Conservation (phyloP, 2,888 invertebrate species). For the Endomychus coccineus region DNA sequence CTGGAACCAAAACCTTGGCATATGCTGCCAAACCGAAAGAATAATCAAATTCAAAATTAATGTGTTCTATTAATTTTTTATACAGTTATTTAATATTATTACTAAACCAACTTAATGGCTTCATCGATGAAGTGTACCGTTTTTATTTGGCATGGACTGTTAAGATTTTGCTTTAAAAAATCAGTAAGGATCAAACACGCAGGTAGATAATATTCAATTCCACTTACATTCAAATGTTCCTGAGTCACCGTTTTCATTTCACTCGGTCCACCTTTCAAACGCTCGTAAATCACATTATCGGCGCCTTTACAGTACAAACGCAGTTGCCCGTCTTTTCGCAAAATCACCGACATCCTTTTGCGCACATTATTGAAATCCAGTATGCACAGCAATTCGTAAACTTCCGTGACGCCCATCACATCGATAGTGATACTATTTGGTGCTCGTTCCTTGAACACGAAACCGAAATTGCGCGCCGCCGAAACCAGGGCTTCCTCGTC, state of each 20-base stretch:
- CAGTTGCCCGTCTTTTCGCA: constrained; percentile 73
- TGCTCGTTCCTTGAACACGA: constrained; percentile 90
- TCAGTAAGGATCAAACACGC: no score
- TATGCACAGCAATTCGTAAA: constrained; percentile 94
- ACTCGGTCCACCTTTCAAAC: constrained; percentile 69
- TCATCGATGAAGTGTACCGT: no score
- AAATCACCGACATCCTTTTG: constrained; percentile 97
- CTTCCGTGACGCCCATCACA: constrained; percentile 73
- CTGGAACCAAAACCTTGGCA: no score
- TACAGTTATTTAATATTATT: no score
- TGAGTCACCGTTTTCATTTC: constrained; percentile 76
- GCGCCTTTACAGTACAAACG: constrained; percentile 96
- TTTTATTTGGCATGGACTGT: no score
- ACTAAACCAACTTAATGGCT: no score
- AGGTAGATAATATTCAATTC: no score
- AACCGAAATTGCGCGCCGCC: constrained; percentile 97
- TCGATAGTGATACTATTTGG: constrained; percentile 90
- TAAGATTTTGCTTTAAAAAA: no score
- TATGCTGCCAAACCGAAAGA: no score
- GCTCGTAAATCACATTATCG: constrained; percentile 95
- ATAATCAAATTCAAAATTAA: no score
- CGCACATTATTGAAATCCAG: constrained; percentile 98
- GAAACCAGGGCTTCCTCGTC: constrained; percentile 97
- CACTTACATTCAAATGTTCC: constrained; percentile 87
- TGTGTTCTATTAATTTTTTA: no score